phyloP scores from a whole-genome alignment of 2,888 invertebrate species.

The Nephrotoma guestfalica region DNA sequence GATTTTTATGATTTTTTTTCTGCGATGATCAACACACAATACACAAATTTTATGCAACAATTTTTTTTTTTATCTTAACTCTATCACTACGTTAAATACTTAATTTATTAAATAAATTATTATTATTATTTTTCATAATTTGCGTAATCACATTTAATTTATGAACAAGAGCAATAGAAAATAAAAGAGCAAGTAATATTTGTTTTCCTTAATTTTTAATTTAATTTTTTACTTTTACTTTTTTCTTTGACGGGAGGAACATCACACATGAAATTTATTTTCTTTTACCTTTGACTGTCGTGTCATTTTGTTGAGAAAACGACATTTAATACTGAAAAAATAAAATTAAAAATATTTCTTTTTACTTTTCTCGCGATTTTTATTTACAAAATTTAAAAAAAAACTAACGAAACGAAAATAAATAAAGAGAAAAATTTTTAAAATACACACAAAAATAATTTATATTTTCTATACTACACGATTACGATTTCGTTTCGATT shows the following conservation, averaged over 20 bases:
- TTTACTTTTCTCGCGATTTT: background rate
- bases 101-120: background rate
- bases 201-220: background rate
- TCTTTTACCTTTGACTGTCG: background rate
- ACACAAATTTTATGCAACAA: background rate
- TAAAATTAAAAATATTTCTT: background rate
- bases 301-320: background rate
- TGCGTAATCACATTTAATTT: background rate
- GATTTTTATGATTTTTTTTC: background rate
- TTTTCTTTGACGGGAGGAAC: background rate
- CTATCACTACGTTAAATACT: background rate
- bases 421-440: background rate
- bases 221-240: background rate
- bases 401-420: background rate
- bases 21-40: background rate
- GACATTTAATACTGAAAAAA: background rate
- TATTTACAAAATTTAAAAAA: background rate
- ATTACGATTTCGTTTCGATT: background rate
- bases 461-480: background rate
- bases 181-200: background rate
- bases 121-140: background rate
- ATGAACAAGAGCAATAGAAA: background rate
- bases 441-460: background rate
- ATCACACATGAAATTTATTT: background rate
- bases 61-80: background rate